These are phyloP conservation scores for Lagodon rhomboides DNA, from an alignment of 2,797 vertebrate genomes.

Conservation along the genomic window DNA sequence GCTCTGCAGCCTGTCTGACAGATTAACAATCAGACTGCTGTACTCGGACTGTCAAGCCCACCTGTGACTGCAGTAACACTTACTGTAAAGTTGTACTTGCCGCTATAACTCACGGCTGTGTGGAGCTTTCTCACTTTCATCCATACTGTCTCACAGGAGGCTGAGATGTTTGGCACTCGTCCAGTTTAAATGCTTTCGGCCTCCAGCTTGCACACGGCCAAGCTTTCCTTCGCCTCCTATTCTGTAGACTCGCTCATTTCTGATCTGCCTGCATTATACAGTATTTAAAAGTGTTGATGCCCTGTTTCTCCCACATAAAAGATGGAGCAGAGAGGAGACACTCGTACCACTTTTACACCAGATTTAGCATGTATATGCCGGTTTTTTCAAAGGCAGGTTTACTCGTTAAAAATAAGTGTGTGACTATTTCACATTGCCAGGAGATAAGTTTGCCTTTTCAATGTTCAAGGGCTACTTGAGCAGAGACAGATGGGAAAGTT, in stretches of 20 bases:
- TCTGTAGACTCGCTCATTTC: background rate
- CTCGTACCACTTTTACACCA: background rate
- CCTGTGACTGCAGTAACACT: slow-evolving; percentile 25
- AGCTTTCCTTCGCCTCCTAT: background rate
- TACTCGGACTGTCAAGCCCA: slow-evolving; percentile 10
- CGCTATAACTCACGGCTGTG: slow-evolving; percentile 14
- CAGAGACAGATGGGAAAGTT: no score
- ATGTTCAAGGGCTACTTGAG: no score
- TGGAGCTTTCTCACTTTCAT: slow-evolving; percentile 28
- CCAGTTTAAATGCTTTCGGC: slow-evolving; percentile 5
- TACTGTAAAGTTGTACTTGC: background rate
- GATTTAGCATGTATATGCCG: no score
- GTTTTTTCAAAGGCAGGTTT: no score
- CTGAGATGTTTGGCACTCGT: slow-evolving; percentile 43
- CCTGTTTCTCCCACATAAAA: no score
- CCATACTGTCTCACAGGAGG: slow-evolving; percentile 33
- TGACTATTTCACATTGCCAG: no score
- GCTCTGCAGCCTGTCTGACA: slow-evolving; percentile 7
- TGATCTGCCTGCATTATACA: background rate
- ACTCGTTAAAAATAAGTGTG: no score
- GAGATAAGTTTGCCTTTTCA: no score
- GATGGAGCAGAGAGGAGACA: background rate
- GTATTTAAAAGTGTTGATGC: background rate
- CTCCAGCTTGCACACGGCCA: background rate
- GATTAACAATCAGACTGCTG: slow-evolving; percentile 25